Conservation (phyloP, 1,140 invertebrate species). For the Drosophila yakuba region DNA sequence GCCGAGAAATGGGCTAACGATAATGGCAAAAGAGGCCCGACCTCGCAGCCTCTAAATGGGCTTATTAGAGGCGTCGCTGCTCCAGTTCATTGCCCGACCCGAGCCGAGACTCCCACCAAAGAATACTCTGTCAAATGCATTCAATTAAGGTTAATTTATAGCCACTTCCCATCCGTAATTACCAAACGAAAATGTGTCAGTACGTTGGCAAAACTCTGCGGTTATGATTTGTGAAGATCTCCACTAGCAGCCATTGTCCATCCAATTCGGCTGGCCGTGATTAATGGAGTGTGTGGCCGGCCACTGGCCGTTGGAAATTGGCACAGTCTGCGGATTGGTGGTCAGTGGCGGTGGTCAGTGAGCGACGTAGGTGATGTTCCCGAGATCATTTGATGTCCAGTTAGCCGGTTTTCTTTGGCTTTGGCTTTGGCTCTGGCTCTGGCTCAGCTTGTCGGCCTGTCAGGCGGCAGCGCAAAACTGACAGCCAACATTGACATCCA, state of each 20-base stretch:
- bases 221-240: constrained; percentile 72
- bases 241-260: constrained; percentile 53
- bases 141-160: constrained; percentile 80
- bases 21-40: constrained; percentile 28
- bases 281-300: constrained; percentile 62
- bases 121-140: constrained; percentile 68
- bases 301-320: constrained; percentile 53
- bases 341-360: constrained; percentile 8
- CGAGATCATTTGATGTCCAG: constrained; percentile 65
- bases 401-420: constrained; percentile 52
- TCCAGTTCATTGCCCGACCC: constrained; percentile 53
- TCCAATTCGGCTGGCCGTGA: constrained; percentile 59
- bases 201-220: constrained; percentile 62
- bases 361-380: constrained; percentile 53
- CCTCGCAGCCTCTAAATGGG: constrained; percentile 32
- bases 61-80: constrained; percentile 44
- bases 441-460: constrained; percentile 62
- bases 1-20: constrained; percentile 52
- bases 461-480: constrained; percentile 72
- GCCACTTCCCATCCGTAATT: constrained; percentile 76
- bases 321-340: constrained; percentile 41
- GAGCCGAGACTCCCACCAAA: constrained; percentile 57
- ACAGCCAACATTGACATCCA: constrained; percentile 79
- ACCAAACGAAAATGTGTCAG: constrained; percentile 64
- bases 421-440: constrained; percentile 6